phyloP scores from a whole-genome alignment of 2,888 invertebrate genomes.

The Diadegma fenestrale region DNA sequence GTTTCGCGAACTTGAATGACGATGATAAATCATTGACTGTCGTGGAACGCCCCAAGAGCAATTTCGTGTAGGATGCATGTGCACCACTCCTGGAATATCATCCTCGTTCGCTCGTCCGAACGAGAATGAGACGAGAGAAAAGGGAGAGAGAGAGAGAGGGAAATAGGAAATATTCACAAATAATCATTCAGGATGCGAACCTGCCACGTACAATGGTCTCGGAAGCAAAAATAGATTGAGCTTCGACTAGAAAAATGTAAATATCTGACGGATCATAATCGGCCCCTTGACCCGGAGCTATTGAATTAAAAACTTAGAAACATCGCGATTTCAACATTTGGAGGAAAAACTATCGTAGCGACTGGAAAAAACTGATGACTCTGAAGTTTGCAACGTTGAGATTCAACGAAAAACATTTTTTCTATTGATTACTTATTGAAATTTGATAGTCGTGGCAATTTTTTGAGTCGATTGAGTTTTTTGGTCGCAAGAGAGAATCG shows the following conservation, averaged over 20 bases:
- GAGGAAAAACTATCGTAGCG: not conserved
- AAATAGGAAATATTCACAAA: slow-evolving; percentile 55
- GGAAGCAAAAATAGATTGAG: slow-evolving; percentile 31
- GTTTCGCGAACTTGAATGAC: not conserved
- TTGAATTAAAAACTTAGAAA: too few relatives aligned
- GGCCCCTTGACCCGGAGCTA: slow-evolving; percentile 4
- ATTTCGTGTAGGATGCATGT: slow-evolving; percentile 64
- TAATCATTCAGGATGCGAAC: slow-evolving; percentile 52
- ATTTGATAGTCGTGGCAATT: too few relatives aligned
- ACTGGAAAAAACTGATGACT: slow-evolving; percentile 45
- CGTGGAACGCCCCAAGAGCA: slow-evolving; percentile 58
- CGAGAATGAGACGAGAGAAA: slow-evolving; percentile 35
- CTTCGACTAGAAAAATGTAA: not conserved
- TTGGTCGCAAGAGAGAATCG: too few relatives aligned
- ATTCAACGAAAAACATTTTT: too few relatives aligned
- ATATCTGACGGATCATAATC: slow-evolving; percentile 14
- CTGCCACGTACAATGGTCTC: slow-evolving; percentile 28
- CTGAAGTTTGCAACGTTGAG: too few relatives aligned
- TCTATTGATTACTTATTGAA: too few relatives aligned
- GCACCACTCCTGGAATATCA: slow-evolving; percentile 50
- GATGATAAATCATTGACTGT: slow-evolving; percentile 60
- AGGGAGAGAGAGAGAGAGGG: slow-evolving; percentile 26
- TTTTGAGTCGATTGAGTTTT: too few relatives aligned
- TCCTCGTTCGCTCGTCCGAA: slow-evolving; percentile 40
- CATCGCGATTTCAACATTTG: too few relatives aligned